phyloP scores from a whole-genome alignment of 2,888 invertebrate species.

The Stramonita haemastoma region DNA sequence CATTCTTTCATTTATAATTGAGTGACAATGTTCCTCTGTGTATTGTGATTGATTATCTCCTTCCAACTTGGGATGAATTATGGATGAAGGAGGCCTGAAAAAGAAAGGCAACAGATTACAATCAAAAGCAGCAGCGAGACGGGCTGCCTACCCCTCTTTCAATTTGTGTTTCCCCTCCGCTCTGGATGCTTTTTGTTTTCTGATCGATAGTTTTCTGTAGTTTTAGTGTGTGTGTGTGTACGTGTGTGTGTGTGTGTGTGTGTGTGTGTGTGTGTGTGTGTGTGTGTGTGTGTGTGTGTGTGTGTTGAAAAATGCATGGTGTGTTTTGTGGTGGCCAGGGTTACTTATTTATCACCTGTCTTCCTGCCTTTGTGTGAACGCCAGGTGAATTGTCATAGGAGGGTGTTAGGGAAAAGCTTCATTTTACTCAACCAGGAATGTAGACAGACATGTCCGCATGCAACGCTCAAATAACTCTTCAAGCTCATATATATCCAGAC shows the following conservation, averaged over 20 bases:
- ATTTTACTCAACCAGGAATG: no score
- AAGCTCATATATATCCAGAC: no score
- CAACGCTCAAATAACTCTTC: no score
- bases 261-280: neutral
- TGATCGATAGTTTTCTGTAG: constrained; percentile 18
- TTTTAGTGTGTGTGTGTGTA: neutral
- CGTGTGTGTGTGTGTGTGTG: neutral
- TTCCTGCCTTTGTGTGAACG: neutral
- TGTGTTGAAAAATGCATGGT: neutral
- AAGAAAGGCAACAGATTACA: constrained; percentile 25
- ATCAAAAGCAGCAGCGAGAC: constrained; percentile 19
- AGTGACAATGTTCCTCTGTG: constrained; percentile 26
- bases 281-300: neutral
- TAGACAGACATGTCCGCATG: no score
- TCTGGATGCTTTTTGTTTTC: constrained; percentile 21
- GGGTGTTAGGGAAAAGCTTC: neutral
- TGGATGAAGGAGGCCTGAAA: constrained; percentile 20
- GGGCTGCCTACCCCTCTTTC: neutral
- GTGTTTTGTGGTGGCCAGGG: neutral
- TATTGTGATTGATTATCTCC: constrained; percentile 30
- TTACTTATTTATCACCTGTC: neutral
- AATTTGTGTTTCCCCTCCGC: constrained; percentile 36
- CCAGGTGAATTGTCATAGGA: no score
- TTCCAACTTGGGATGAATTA: constrained; percentile 22
- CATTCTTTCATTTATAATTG: constrained; percentile 23